phyloP scores from a whole-genome alignment of 2,797 vertebrate species.

The Danio choprae region DNA sequence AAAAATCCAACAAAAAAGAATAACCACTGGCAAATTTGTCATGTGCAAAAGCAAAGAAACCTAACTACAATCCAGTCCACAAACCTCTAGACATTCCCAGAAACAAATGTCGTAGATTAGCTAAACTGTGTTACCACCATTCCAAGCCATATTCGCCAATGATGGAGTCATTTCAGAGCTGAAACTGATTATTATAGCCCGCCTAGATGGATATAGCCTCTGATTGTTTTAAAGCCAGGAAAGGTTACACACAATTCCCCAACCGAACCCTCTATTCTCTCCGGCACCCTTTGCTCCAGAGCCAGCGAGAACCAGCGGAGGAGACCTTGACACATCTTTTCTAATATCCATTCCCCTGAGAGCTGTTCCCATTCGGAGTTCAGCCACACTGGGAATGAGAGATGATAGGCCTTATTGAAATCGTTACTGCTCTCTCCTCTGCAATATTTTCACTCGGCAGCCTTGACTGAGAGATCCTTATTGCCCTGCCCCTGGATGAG shows the following conservation, averaged over 20 bases:
- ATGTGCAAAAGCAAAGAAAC: neutral
- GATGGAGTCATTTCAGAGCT: conserved; percentile 23
- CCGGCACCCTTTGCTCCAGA: conserved; percentile 32
- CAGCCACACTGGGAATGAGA: conserved; percentile 55
- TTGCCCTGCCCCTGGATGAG: conserved; percentile 41
- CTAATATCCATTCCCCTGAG: conserved; percentile 54
- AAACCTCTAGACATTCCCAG: neutral
- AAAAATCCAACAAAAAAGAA: neutral
- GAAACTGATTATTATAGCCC: conserved; percentile 36
- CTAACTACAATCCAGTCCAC: neutral
- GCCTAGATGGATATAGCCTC: conserved; percentile 29
- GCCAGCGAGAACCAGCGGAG: conserved; percentile 34
- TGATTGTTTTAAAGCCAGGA: conserved; percentile 45
- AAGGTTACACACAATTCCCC: conserved; percentile 36
- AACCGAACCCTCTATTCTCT: conserved; percentile 18
- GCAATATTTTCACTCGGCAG: conserved; percentile 36
- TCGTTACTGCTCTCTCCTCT: conserved; percentile 48
- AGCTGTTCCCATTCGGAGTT: conserved; percentile 51
- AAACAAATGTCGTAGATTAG: conserved; percentile 20
- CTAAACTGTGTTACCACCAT: neutral
- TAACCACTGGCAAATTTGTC: neutral
- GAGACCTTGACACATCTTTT: conserved; percentile 57
- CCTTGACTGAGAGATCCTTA: conserved; percentile 49
- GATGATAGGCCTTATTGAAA: conserved; percentile 58
- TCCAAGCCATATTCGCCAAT: conserved; percentile 1